Conservation (phyloP, 2,888 invertebrate genomes). For the Pollenia labialis region DNA sequence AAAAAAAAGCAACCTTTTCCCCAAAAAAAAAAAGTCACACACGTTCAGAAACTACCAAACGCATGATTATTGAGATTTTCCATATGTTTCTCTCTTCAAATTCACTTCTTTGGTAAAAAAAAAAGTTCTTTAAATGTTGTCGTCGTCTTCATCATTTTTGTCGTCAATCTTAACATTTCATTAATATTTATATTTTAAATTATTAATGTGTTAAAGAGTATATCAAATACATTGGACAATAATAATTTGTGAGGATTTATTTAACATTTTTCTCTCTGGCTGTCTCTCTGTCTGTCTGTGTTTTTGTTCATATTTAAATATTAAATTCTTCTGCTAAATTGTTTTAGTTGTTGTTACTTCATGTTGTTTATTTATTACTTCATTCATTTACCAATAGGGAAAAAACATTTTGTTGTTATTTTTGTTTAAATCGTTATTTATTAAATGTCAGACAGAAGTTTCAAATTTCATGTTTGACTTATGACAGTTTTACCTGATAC, state of each 20-base stretch:
- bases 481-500: constrained; percentile 74
- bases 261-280: constrained; percentile 27
- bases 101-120: not conserved
- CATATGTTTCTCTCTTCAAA: constrained; percentile 29
- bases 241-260: constrained; percentile 39
- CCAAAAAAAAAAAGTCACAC: not conserved
- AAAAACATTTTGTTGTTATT: constrained; percentile 48
- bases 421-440: constrained; percentile 70
- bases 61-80: constrained; percentile 41
- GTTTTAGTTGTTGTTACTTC: constrained; percentile 29
- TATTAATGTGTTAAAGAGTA: constrained; percentile 62
- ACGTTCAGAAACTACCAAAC: constrained; percentile 28
- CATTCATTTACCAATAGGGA: constrained; percentile 27
- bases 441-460: constrained; percentile 74
- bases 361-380: constrained; percentile 40
- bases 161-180: constrained; percentile 55
- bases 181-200: constrained; percentile 48
- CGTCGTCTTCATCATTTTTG: constrained; percentile 67
- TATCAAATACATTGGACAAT: constrained; percentile 28
- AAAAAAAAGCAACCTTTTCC: constrained; percentile 21
- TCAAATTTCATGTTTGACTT: constrained; percentile 76
- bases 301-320: constrained; percentile 15
- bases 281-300: not conserved
- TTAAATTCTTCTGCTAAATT: constrained; percentile 47
- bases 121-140: constrained; percentile 52